Evolutionary conservation across 2,797 vertebrate genomes (phyloP).

Genomic region (Monodelphis domestica): DNA sequence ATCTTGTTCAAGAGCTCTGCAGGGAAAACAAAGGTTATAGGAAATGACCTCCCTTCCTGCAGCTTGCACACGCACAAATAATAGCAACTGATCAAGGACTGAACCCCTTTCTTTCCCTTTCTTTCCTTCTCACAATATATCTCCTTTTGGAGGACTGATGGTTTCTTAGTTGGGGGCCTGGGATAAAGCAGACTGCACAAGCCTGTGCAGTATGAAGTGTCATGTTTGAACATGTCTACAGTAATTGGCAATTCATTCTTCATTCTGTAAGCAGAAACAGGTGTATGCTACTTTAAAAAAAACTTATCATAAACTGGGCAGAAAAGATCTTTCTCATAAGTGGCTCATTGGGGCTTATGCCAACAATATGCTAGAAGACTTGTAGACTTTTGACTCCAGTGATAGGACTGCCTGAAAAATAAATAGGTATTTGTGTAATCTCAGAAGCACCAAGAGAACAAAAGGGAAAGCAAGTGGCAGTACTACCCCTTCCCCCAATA

Average conservation of each 20-base stretch:
- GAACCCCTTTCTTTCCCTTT: background rate
- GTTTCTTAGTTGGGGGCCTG: conserved; percentile 64
- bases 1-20: conserved; percentile 80
- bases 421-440: conserved; percentile 66
- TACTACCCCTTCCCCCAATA: no score
- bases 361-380: conserved; percentile 2
- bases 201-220: conserved; percentile 48
- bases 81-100: background rate
- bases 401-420: conserved; percentile 49
- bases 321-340: conserved; percentile 17
- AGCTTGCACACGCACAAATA: conserved; percentile 28
- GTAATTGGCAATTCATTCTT: conserved; percentile 73
- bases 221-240: conserved; percentile 66
- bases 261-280: conserved; percentile 71
- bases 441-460: conserved; percentile 67
- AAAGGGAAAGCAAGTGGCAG: conserved; percentile 65
- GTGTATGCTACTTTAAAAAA: conserved; percentile 60
- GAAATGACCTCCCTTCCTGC: conserved; percentile 71
- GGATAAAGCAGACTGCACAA: conserved; percentile 50
- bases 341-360: conserved; percentile 31
- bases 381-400: conserved; percentile 64
- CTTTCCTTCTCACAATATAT: conserved; percentile 35
- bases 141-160: conserved; percentile 49
- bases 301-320: background rate
- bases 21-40: conserved; percentile 78